Evolutionary conservation across 2,113 vertebrate species (phyloP).

Genomic region (Donacobius atricapilla): DNA sequence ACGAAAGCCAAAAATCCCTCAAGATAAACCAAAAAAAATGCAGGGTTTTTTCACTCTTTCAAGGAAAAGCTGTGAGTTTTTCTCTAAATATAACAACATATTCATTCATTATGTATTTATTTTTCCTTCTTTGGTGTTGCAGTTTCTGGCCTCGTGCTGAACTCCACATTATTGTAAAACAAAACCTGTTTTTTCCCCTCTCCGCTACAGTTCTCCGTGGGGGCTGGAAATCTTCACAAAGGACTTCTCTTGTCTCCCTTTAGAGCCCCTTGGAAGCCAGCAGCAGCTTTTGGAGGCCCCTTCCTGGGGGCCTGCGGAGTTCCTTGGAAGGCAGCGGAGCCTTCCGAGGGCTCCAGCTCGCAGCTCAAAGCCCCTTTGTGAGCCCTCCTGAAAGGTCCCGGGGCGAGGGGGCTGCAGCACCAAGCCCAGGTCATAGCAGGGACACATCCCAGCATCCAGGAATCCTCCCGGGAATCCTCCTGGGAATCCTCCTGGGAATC

Average conservation of each 20-base stretch:
- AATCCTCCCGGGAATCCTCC: background rate
- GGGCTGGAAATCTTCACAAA: slow-evolving; percentile 54
- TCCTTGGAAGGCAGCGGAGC: slow-evolving; percentile 62
- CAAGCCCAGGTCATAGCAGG: background rate
- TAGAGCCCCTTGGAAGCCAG: background rate
- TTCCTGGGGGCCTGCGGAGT: slow-evolving; percentile 46
- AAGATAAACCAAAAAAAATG: background rate
- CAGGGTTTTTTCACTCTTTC: background rate
- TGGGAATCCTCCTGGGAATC: background rate
- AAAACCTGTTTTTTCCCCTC: slow-evolving; percentile 53
- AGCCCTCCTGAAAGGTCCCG: background rate
- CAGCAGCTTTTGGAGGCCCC: slow-evolving; percentile 34
- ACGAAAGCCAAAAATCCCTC: background rate
- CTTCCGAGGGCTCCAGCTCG: slow-evolving; percentile 2
- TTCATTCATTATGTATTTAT: slow-evolving; percentile 19
- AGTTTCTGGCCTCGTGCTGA: slow-evolving; percentile 34
- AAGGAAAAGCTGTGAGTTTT: background rate
- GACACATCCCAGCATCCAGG: background rate
- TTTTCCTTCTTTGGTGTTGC: background rate
- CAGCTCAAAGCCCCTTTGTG: slow-evolving; percentile 40
- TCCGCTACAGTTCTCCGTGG: slow-evolving; percentile 31
- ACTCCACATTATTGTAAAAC: slow-evolving; percentile 44
- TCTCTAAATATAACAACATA: background rate
- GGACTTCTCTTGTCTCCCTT: slow-evolving; percentile 54
- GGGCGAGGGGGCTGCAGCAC: background rate